Evolutionary conservation across 2,113 vertebrate genomes (phyloP).

Genomic region (Paralichthys olivaceus): DNA sequence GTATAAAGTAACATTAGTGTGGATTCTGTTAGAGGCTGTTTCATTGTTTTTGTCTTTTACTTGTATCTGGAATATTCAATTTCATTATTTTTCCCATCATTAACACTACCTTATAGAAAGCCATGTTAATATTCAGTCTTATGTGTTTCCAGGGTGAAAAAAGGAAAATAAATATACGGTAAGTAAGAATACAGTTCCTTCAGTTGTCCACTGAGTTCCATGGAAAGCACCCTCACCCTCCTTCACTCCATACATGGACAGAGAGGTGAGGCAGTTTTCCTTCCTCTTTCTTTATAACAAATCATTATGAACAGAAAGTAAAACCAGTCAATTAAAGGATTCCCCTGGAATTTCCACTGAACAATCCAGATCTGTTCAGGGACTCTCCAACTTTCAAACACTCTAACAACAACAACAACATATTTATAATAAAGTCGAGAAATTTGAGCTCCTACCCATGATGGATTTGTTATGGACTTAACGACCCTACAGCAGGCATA

Average conservation of each 20-base stretch:
- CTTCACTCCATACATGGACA: background rate
- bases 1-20: too few species aligned
- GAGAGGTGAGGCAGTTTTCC: background rate
- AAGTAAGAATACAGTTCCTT: background rate
- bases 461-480: background rate
- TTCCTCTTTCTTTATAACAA: background rate
- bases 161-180: background rate
- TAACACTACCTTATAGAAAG: too few species aligned
- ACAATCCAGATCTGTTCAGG: background rate
- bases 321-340: slow-evolving; percentile 8
- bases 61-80: too few species aligned
- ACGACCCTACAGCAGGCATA: background rate
- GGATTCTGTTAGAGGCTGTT: too few species aligned
- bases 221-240: background rate
- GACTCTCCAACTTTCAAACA: background rate
- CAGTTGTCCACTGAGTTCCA: background rate
- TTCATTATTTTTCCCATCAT: too few species aligned
- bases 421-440: background rate
- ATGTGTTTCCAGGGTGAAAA: too few species aligned
- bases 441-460: background rate
- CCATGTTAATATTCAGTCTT: too few species aligned
- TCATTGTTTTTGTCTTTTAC: too few species aligned
- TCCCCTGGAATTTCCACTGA: slow-evolving; percentile 19
- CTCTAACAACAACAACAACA: background rate
- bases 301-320: slow-evolving; percentile 45